Percentiles rank a stretch among this genome's conserved stretches.
phyloP scores from a whole-genome alignment of 2,888 invertebrate species.

The Pseudanteris insignis region DNA sequence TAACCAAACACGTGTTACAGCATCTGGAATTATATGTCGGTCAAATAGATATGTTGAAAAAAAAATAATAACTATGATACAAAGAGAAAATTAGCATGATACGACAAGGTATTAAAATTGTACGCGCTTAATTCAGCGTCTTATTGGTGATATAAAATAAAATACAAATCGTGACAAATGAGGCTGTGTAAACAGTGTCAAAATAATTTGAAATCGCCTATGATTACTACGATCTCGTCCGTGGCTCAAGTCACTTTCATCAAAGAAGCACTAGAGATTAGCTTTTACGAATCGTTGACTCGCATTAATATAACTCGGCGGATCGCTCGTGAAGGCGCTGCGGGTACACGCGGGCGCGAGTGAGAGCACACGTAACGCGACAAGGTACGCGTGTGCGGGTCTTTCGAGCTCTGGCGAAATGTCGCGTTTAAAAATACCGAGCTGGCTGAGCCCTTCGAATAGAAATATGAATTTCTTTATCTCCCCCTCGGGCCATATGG shows the following conservation, averaged over 20 bases:
- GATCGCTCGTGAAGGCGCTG: conserved; percentile 28
- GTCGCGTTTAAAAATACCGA: conserved; percentile 52
- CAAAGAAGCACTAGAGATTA: conserved; percentile 45
- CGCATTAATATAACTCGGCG: conserved; percentile 44
- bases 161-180: conserved; percentile 45
- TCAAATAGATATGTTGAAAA: conserved; percentile 3
- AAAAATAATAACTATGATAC: conserved; percentile 19
- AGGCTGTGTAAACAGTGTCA: conserved; percentile 44
- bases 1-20: conserved; percentile 3
- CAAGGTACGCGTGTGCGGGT: too few relatives aligned
- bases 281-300: conserved; percentile 47
- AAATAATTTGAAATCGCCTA: conserved; percentile 43
- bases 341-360: conserved; percentile 6
- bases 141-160: conserved; percentile 39
- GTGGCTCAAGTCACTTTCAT: conserved; percentile 43
- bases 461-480: conserved; percentile 62
- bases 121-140: conserved; percentile 40
- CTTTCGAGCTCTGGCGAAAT: conserved; percentile 45
- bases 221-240: conserved; percentile 43
- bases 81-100: conserved; percentile 36
- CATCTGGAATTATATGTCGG: too few relatives aligned
- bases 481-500: conserved; percentile 57
- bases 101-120: conserved; percentile 42
- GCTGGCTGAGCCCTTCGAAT: conserved; percentile 53
- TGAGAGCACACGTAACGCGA: conserved; percentile 10